phyloP scores from a whole-genome alignment of 2,888 invertebrate species.

The Scaeva pyrastri region DNA sequence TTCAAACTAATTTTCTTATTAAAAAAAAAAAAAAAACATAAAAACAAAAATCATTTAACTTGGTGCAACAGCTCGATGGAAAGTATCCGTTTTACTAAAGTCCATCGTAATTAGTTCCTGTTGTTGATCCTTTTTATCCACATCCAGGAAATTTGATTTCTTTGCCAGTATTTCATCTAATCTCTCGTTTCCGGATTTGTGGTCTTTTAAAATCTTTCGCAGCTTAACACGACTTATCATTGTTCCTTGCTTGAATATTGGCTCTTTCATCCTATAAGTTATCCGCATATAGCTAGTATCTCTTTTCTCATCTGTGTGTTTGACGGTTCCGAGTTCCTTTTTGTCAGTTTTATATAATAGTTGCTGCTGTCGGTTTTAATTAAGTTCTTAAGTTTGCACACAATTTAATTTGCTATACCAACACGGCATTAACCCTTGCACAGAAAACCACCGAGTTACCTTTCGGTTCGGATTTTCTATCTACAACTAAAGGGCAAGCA shows the following conservation, averaged over 20 bases:
- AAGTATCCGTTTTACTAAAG: conserved; percentile 80
- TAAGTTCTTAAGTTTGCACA: conserved; percentile 27
- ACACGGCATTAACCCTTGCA: conserved; percentile 3
- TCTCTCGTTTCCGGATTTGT: conserved; percentile 39
- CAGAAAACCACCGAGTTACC: not conserved
- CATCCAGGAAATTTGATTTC: conserved; percentile 47
- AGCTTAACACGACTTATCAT: conserved; percentile 77
- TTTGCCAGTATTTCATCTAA: conserved; percentile 51
- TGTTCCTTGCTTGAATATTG: conserved; percentile 4
- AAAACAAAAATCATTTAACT: conserved; percentile 76
- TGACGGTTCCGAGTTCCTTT: not conserved
- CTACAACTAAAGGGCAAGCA: not conserved
- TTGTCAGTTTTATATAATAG: not conserved
- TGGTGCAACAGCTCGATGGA: conserved; percentile 85
- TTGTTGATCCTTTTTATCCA: conserved; percentile 11
- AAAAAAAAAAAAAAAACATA: not conserved
- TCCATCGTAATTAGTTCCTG: conserved; percentile 41
- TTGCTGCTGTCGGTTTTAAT: conserved; percentile 31
- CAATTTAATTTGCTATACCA: conserved; percentile 11
- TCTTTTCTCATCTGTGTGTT: not conserved
- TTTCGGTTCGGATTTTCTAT: not conserved
- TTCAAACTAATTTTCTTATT: not conserved
- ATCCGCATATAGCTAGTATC: too few relatives aligned
- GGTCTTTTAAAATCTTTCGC: conserved; percentile 71
- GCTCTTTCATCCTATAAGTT: not conserved